Percentiles rank a stretch among this genome's conserved stretches.
These are phyloP conservation scores for Nezara viridula DNA, from an alignment of 2,888 invertebrate genomes.

Conservation along the genomic window DNA sequence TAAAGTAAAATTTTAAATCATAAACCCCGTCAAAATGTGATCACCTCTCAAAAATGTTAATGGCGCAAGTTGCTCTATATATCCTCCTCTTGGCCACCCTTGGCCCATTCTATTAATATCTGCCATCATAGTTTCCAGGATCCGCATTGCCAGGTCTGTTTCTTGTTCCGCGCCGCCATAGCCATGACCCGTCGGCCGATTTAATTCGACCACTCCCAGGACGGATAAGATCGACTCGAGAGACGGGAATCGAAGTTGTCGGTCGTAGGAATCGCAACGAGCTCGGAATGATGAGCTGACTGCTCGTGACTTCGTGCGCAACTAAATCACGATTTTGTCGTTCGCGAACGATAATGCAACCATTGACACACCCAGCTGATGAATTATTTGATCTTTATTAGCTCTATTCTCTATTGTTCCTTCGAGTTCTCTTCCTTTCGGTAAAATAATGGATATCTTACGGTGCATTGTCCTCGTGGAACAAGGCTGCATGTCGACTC, in stretches of 20 bases:
- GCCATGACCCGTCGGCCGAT: not conserved
- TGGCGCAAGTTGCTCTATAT: no score
- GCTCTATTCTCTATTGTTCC: not conserved
- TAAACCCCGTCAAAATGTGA: no score
- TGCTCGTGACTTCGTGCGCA: constrained; percentile 8
- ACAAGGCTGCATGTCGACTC: not conserved
- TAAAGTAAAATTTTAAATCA: no score
- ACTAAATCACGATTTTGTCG: constrained; percentile 38
- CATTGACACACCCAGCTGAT: not conserved
- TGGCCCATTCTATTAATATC: no score
- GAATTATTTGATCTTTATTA: constrained; percentile 22
- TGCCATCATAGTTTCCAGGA: not conserved
- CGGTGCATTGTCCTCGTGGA: not conserved
- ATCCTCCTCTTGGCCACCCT: no score
- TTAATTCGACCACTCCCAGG: not conserved
- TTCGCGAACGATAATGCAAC: not conserved
- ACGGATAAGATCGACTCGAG: not conserved
- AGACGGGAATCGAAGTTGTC: no score
- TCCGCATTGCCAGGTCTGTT: no score
- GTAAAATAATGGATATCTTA: not conserved
- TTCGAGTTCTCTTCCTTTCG: not conserved
- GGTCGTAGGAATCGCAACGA: no score
- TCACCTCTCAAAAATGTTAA: no score
- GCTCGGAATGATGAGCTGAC: not conserved
- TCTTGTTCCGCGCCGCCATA: no score